Evolutionary conservation across 37 sponge, comb jelly and placozoan species (phyloP).

Genomic region (Beroe ovata): DNA sequence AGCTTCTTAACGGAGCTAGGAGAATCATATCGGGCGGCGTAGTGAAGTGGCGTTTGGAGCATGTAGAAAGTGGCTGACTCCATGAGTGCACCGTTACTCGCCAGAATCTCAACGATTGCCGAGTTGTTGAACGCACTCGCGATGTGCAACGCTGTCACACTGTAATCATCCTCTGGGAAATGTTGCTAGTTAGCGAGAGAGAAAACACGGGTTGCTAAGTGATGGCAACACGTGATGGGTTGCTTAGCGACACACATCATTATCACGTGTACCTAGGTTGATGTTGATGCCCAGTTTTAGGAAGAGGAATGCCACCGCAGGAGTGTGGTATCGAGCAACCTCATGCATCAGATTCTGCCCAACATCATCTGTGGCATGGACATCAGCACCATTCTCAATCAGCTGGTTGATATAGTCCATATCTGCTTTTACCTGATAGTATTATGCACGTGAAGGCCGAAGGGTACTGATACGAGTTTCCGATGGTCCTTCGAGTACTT

Average conservation of each 20-base stretch:
- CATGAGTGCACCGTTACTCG: conserved; percentile 68
- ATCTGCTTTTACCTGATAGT: conserved; percentile 68
- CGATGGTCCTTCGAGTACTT: no score
- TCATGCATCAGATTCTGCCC: conserved; percentile 70
- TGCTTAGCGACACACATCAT: no score
- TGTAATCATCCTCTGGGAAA: conserved; percentile 61
- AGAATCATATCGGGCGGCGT: conserved; percentile 70
- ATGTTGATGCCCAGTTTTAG: conserved; percentile 66
- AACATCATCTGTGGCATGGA: conserved; percentile 40
- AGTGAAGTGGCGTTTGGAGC: conserved; percentile 73
- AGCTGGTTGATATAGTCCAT: conserved; percentile 54
- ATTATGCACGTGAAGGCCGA: no score
- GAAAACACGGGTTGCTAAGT: no score
- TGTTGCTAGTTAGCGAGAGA: neutral
- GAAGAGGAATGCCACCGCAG: conserved; percentile 66
- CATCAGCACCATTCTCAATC: conserved; percentile 69
- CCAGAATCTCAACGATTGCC: conserved; percentile 69
- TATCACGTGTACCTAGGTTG: conserved; percentile 30
- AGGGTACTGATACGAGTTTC: no score
- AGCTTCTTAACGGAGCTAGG: conserved; percentile 64
- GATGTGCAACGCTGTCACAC: conserved; percentile 73
- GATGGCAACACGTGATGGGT: no score
- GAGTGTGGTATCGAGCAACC: conserved; percentile 69
- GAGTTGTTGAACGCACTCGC: conserved; percentile 70
- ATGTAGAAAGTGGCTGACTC: conserved; percentile 68